Evolutionary conservation across 2,888 invertebrate genomes (phyloP), one percentile per base, ranked within the genome.

Genomic region (Plebejus anna): DNA sequence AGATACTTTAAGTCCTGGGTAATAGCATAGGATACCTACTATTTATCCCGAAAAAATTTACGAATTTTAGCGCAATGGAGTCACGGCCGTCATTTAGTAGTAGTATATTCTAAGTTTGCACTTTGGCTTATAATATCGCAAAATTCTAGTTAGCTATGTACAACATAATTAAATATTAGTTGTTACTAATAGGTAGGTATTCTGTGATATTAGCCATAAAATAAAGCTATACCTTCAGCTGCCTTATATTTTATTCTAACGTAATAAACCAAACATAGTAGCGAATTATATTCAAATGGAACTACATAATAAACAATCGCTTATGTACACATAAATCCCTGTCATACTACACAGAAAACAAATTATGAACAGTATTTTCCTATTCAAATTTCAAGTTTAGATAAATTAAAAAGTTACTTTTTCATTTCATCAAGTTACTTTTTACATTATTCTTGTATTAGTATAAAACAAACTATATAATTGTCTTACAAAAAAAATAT

Each of bases 271-370:
- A 16, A 7, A 42, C 42, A 42, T 42, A 42, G 42, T 71, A 71
- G 71, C 66, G 32, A 32, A 66, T 71, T 71, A 71, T 42, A 71
- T 71, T 38, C 71, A 42, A 71, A 42, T 42, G 0, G 71, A 22
- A 42, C 70, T 16, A 42, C 42, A 42, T 42, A 38, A 71, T 71
- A 71, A 71, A 71, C 71, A 71, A 42, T 71, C 42, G 9, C 71
- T 70, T 70, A 38, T 38, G 71, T 71, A 42, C n/a, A n/a, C 42
- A 71, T 71, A n/a, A 71, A 71, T 71, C 71, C 0, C 11, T 16
- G 16, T 66, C 66, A 22, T 42, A 42, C 36, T 4, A 70, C 42
- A 66, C 16, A 66, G 66, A 32, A 4, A 66, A 36, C 4, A 66
- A 66, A 66, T 59, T 1, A 22, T 22, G 3, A 4, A 66, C 4